A percentile compares a stretch with the other conserved stretches of the same genome.
Conservation (phyloP, 1,140 invertebrate genomes). For the Danaus melanippus region DNA sequence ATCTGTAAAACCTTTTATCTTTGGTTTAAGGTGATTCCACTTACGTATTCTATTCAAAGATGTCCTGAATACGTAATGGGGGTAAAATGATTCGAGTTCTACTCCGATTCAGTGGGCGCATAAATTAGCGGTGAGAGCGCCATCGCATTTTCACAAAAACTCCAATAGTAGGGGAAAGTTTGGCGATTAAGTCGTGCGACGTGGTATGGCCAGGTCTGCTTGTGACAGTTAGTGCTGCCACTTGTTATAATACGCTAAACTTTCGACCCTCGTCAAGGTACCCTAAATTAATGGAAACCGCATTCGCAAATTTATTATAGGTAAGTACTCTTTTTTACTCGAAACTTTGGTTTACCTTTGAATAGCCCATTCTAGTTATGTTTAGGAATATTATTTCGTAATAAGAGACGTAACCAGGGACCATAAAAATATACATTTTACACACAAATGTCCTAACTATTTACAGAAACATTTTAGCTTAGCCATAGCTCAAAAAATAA, state of each 20-base stretch:
- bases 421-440: no score
- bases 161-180: conserved; percentile 66
- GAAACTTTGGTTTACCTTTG: conserved; percentile 27
- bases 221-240: conserved; percentile 66
- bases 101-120: conserved; percentile 52
- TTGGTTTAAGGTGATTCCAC: conserved; percentile 7
- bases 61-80: conserved; percentile 62
- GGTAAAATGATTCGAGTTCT: conserved; percentile 45
- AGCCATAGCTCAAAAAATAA: conserved; percentile 20
- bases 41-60: conserved; percentile 50
- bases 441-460: no score
- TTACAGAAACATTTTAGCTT: no score
- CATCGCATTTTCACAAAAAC: conserved; percentile 62
- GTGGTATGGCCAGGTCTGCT: conserved; percentile 61
- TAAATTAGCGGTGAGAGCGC: conserved; percentile 59
- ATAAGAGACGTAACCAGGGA: no score
- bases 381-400: no score
- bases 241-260: conserved; percentile 68
- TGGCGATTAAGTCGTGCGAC: conserved; percentile 65
- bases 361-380: conserved; percentile 12
- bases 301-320: conserved; percentile 1
- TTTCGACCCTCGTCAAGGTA: conserved; percentile 67
- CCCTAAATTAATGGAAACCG: conserved; percentile 54
- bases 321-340: no score
- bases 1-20: neutral